phyloP scores from a whole-genome alignment of 2,113 vertebrate genomes.

The Aegotheles bennettii region DNA sequence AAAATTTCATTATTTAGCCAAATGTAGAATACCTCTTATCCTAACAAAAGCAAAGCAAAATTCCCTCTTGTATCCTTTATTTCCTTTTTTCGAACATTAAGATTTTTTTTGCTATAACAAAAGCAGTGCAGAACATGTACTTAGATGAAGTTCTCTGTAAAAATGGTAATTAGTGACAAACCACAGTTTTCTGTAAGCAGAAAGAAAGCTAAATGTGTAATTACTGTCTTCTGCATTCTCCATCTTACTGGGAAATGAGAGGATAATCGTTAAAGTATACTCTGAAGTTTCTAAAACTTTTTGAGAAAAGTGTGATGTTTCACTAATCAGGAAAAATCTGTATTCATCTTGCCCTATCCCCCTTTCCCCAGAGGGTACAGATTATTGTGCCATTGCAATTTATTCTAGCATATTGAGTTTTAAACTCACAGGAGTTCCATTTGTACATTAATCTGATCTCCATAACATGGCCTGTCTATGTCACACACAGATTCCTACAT shows the following conservation, averaged over 20 bases:
- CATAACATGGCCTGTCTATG: accelerated
- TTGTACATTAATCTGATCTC: background rate
- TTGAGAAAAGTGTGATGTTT: background rate
- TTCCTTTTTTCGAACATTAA: background rate
- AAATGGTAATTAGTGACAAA: background rate
- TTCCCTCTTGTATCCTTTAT: background rate
- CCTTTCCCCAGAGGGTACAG: background rate
- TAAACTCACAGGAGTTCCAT: background rate
- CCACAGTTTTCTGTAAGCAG: background rate
- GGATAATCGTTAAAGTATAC: background rate
- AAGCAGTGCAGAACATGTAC: background rate
- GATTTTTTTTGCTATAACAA: background rate
- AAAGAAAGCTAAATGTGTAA: background rate
- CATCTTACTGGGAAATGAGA: background rate
- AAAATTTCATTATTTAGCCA: conserved; percentile 16
- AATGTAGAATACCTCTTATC: conserved; percentile 12
- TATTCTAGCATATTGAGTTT: background rate
- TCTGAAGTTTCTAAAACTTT: background rate
- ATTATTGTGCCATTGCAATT: background rate
- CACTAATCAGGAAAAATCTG: background rate
- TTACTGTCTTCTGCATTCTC: background rate
- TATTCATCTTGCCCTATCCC: background rate
- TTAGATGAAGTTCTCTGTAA: background rate
- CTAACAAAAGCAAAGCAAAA: conserved; percentile 27
- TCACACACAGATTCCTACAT: background rate